phyloP scores from a whole-genome alignment of 2,113 vertebrate genomes.

The Xiphorhynchus elegans region DNA sequence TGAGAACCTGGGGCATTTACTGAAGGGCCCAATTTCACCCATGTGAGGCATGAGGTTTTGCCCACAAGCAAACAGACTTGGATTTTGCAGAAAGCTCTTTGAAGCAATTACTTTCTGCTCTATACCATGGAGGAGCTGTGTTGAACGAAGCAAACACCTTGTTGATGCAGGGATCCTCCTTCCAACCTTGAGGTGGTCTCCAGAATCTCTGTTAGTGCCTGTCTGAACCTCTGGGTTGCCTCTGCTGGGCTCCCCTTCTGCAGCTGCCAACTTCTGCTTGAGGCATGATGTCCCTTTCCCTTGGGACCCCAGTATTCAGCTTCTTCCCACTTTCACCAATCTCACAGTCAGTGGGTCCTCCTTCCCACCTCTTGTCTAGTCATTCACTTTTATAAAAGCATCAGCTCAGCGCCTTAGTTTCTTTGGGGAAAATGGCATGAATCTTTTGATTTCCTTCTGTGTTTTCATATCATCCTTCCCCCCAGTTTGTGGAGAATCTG shows the following conservation, averaged over 20 bases:
- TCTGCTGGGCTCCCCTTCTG: background rate
- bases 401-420: background rate
- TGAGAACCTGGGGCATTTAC: background rate
- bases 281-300: rapidly evolving
- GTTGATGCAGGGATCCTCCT: background rate
- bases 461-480: background rate
- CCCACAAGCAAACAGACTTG: background rate
- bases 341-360: background rate
- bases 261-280: background rate
- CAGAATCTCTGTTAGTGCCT: background rate
- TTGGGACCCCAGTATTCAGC: background rate
- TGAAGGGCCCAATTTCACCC: background rate
- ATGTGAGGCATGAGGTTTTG: background rate
- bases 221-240: background rate
- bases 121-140: background rate
- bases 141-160: background rate
- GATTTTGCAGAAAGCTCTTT: background rate
- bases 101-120: background rate
- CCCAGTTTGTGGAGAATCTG: background rate
- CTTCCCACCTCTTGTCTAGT: background rate
- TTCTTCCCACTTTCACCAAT: background rate
- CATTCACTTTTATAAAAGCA: background rate
- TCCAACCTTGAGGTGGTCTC: background rate
- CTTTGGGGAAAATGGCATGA: background rate
- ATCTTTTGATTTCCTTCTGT: background rate